Conservation (phyloP, 2,797 vertebrate genomes). For the Cyprinella venusta region DNA sequence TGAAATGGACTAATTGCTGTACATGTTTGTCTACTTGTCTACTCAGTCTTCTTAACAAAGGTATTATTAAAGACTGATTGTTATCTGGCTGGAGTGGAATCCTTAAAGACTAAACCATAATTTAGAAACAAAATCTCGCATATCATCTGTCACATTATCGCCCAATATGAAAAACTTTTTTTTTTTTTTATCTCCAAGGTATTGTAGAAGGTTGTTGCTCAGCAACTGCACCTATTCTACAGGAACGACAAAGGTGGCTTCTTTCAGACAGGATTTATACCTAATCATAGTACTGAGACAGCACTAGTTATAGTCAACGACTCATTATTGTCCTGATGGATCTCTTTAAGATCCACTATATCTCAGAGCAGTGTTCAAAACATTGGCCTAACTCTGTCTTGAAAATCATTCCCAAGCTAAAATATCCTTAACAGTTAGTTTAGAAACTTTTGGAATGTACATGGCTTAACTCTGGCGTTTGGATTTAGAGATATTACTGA, state of each 20-base stretch:
- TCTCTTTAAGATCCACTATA: background rate
- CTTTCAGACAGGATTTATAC: conserved; percentile 36
- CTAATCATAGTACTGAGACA: conserved; percentile 33
- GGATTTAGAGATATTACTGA: background rate
- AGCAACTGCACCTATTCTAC: conserved; percentile 41
- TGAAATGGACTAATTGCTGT: background rate
- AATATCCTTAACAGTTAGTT: background rate
- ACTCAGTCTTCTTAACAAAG: background rate
- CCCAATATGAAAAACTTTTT: conserved; percentile 22
- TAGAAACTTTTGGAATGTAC: conserved; percentile 3
- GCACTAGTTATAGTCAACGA: conserved; percentile 29
- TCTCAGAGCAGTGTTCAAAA: conserved; percentile 14
- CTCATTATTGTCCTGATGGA: conserved; percentile 24
- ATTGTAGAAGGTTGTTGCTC: conserved; percentile 37
- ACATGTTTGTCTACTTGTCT: background rate
- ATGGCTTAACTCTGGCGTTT: background rate
- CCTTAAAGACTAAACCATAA: background rate
- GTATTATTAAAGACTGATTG: background rate
- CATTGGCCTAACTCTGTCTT: background rate
- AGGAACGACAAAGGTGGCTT: conserved; percentile 32
- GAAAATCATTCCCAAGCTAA: background rate
- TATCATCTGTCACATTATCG: conserved; percentile 24
- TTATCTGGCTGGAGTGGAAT: background rate
- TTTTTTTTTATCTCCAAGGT: conserved; percentile 33
- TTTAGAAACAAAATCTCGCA: conserved; percentile 23